Conservation (phyloP, 1,140 invertebrate species). For the Propsilocerus akamusi region DNA sequence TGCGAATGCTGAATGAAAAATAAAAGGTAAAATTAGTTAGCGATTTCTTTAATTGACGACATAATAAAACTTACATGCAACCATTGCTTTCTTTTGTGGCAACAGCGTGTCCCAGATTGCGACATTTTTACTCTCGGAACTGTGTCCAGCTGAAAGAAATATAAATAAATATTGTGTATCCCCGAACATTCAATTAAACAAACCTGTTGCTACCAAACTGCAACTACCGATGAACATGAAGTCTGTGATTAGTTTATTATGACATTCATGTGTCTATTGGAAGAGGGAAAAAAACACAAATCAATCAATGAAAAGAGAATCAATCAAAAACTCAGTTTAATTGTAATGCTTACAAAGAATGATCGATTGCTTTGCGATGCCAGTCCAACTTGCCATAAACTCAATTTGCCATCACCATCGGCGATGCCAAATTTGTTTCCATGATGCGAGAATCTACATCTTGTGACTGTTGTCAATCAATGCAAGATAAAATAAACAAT, state of each 20-base stretch:
- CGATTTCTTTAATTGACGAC: too few relatives aligned
- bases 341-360: conserved; percentile 71
- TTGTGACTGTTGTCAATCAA: conserved; percentile 88
- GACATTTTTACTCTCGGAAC: conserved; percentile 94
- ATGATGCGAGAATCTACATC: conserved; percentile 85
- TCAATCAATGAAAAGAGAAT: conserved; percentile 8
- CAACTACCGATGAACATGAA: conserved; percentile 96
- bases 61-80: conserved; percentile 58
- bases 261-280: conserved; percentile 94
- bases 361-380: conserved; percentile 65
- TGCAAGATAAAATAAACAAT: conserved; percentile 7
- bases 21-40: conserved; percentile 1
- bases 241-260: conserved; percentile 92
- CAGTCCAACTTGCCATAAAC: conserved; percentile 84
- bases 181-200: not conserved
- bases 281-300: conserved; percentile 26
- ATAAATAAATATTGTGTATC: conserved; percentile 3
- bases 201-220: conserved; percentile 84
- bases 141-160: conserved; percentile 60
- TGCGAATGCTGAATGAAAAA: conserved; percentile 45
- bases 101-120: conserved; percentile 96
- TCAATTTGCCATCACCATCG: conserved; percentile 79
- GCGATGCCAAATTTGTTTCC: conserved; percentile 97
- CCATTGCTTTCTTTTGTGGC: conserved; percentile 81
- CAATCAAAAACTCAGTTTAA: conserved; percentile 5